These are phyloP conservation scores for Anser cygnoides DNA, from an alignment of 2,113 vertebrate genomes.

Conservation along the genomic window DNA sequence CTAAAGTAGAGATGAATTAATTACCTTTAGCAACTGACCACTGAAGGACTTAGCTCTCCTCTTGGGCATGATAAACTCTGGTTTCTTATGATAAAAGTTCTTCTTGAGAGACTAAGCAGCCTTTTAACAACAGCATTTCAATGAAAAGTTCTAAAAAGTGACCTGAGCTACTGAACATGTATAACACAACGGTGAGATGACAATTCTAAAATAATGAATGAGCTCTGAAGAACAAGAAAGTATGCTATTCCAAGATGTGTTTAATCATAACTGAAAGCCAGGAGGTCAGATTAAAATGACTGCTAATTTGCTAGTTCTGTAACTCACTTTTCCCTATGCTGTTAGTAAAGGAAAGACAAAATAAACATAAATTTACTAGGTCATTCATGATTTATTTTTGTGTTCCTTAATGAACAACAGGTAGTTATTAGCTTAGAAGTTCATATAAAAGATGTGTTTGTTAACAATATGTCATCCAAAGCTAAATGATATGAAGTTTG, in stretches of 20 bases:
- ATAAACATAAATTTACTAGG: background rate
- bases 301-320: background rate
- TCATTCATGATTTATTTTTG: background rate
- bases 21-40: background rate
- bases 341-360: background rate
- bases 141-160: background rate
- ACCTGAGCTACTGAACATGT: background rate
- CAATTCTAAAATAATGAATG: background rate
- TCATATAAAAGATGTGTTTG: background rate
- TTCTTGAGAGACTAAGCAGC: background rate
- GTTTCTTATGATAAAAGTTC: background rate
- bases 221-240: background rate
- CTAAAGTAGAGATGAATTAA: background rate
- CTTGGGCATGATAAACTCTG: accelerated
- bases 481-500: background rate
- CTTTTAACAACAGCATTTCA: background rate
- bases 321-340: background rate
- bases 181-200: background rate
- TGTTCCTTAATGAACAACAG: background rate
- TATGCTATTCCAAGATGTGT: background rate
- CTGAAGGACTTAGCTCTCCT: background rate
- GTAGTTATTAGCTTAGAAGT: background rate
- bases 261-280: background rate
- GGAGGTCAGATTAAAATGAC: background rate
- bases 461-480: background rate